phyloP scores from a whole-genome alignment of 1,140 invertebrate genomes.

The Drosophila malerkotliana region DNA sequence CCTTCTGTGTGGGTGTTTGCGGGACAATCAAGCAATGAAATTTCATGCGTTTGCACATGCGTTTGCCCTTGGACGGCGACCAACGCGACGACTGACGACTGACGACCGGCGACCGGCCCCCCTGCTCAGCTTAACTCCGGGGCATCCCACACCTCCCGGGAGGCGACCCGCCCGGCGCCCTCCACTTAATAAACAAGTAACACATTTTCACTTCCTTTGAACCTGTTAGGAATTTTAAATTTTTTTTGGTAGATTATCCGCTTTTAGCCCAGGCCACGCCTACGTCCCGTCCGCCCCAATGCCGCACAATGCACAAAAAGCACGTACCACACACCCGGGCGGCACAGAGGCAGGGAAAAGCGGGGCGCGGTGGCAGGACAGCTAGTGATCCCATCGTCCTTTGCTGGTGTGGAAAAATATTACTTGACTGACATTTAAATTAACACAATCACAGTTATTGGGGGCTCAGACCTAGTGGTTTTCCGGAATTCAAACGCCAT shows the following conservation, averaged over 20 bases:
- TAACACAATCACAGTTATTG: slow-evolving; percentile 82
- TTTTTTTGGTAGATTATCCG: slow-evolving; percentile 74
- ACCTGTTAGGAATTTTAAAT: slow-evolving; percentile 80
- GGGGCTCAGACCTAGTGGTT: slow-evolving; percentile 58
- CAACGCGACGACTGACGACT: not conserved
- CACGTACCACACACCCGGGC: slow-evolving; percentile 61
- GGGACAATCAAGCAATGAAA: slow-evolving; percentile 82
- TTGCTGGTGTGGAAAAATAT: slow-evolving; percentile 71
- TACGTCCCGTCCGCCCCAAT: slow-evolving; percentile 48
- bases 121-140: slow-evolving; percentile 17
- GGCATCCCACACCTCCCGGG: not conserved
- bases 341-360: not conserved
- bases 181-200: slow-evolving; percentile 72
- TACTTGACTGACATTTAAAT: slow-evolving; percentile 83
- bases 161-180: not conserved
- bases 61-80: slow-evolving; percentile 45
- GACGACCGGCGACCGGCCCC: not conserved
- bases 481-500: slow-evolving; percentile 2
- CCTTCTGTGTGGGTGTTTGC: slow-evolving; percentile 45
- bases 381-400: slow-evolving; percentile 53
- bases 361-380: slow-evolving; percentile 6
- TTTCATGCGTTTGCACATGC: slow-evolving; percentile 81
- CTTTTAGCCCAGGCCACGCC: slow-evolving; percentile 66
- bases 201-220: slow-evolving; percentile 82
- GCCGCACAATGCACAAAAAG: slow-evolving; percentile 76